Evolutionary conservation across 1,140 invertebrate species (phyloP).

Genomic region (Popillia japonica): DNA sequence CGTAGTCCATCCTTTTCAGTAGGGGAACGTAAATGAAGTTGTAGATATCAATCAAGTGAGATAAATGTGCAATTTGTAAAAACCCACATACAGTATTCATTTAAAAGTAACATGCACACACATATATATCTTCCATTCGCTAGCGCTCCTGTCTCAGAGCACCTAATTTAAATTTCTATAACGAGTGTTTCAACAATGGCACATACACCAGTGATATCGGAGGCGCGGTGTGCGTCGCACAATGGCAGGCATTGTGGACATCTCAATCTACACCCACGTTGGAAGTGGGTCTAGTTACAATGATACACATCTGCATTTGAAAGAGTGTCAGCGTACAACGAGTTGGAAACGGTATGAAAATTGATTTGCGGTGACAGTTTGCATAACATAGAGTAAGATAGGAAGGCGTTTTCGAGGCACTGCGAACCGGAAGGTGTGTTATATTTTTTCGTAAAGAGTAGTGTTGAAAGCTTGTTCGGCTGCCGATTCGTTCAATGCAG

Average conservation of each 20-base stretch:
- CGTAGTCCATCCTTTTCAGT: not conserved
- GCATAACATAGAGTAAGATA: constrained; percentile 36
- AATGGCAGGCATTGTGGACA: constrained; percentile 52
- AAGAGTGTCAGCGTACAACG: constrained; percentile 51
- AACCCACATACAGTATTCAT: constrained; percentile 16
- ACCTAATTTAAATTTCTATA: constrained; percentile 41
- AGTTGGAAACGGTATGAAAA: constrained; percentile 55
- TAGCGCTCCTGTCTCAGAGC: constrained; percentile 6
- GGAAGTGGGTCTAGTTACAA: constrained; percentile 53
- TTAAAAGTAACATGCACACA: not conserved
- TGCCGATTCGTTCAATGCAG: not conserved
- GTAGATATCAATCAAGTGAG: constrained; percentile 34
- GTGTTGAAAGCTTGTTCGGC: not conserved
- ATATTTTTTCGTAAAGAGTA: not conserved
- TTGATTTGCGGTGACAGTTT: constrained; percentile 51
- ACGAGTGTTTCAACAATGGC: constrained; percentile 34
- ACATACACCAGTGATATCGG: constrained; percentile 36
- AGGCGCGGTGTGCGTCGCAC: constrained; percentile 42
- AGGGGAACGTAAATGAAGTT: constrained; percentile 25
- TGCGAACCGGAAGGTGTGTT: not conserved
- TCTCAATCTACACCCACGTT: constrained; percentile 51
- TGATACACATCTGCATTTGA: constrained; percentile 55
- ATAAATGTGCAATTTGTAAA: constrained; percentile 38
- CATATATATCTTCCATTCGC: constrained; percentile 5
- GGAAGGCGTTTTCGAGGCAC: constrained; percentile 4